Percentiles rank a stretch among this genome's conserved stretches.
These are phyloP conservation scores for Amphiprion percula DNA, from an alignment of 2,113 vertebrate genomes.

Conservation along the genomic window DNA sequence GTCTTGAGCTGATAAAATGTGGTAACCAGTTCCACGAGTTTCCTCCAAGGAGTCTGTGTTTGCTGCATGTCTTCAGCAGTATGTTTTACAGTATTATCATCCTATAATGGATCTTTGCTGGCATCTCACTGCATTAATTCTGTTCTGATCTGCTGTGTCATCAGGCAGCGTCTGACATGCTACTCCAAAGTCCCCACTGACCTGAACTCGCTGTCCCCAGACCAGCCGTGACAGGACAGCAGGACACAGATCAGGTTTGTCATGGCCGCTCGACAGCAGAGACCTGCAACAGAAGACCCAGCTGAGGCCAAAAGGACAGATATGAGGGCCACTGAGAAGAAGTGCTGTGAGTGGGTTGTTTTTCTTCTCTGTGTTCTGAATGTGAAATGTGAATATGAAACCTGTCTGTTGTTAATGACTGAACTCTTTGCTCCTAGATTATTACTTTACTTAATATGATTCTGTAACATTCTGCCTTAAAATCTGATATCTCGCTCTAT, in stretches of 20 bases:
- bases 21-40: too few relatives aligned
- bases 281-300: constrained; percentile 37
- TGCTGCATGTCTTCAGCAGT: not conserved
- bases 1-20: too few relatives aligned
- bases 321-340: constrained; percentile 78
- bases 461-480: not conserved
- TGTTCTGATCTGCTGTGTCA: not conserved
- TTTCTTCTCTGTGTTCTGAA: not conserved
- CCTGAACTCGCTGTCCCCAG: not conserved
- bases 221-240: constrained; percentile 4
- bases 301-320: constrained; percentile 68
- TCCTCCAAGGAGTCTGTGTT: not conserved
- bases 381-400: not conserved
- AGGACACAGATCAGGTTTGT: not conserved
- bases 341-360: constrained; percentile 82
- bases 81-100: not conserved
- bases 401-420: not conserved
- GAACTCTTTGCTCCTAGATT: not conserved
- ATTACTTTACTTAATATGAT: not conserved
- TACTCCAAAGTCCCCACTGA: constrained; percentile 6
- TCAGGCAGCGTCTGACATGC: not conserved
- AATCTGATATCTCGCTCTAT: not conserved
- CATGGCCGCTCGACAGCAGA: constrained; percentile 66
- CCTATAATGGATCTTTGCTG: not conserved
- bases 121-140: not conserved